phyloP scores from a whole-genome alignment of 1,140 invertebrate genomes.

The Platorchestia sp. region DNA sequence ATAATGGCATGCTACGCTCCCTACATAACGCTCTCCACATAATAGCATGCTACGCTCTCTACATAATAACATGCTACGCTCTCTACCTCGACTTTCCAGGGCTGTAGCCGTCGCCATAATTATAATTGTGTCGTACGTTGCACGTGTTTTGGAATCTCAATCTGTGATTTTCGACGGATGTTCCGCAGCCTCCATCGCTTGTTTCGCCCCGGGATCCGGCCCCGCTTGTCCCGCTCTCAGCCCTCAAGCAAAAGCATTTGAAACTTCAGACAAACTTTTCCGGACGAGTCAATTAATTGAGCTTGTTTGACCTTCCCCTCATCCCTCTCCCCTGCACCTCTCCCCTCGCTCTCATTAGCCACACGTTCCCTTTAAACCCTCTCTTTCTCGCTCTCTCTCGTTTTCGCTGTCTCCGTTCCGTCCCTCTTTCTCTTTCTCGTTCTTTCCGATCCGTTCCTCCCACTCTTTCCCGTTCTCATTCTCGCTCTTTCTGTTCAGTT shows the following conservation, averaged over 20 bases:
- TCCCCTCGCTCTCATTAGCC: background rate
- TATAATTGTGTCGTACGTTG: too few species aligned
- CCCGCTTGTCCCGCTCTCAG: conserved; percentile 10
- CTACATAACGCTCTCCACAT: too few species aligned
- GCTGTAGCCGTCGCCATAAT: too few species aligned
- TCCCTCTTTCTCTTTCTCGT: background rate
- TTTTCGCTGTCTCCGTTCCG: background rate
- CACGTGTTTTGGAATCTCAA: background rate
- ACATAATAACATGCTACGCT: too few species aligned
- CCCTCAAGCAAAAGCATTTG: conserved; percentile 54
- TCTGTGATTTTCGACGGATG: background rate
- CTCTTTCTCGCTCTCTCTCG: background rate
- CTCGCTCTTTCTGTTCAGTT: too few species aligned
- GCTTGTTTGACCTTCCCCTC: conserved; percentile 47
- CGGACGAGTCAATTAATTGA: conserved; percentile 54
- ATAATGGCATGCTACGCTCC: too few species aligned
- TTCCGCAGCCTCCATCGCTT: background rate
- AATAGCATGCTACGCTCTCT: too few species aligned
- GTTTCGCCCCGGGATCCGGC: background rate
- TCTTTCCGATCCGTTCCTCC: background rate
- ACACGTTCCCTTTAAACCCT: background rate
- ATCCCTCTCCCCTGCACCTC: background rate
- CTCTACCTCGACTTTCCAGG: too few species aligned
- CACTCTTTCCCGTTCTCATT: too few species aligned
- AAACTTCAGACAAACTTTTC: conserved; percentile 53